A percentile compares a stretch with the other conserved stretches of the same genome.
phyloP scores from a whole-genome alignment of 2,113 vertebrate species.

The Ochotona curzoniae region DNA sequence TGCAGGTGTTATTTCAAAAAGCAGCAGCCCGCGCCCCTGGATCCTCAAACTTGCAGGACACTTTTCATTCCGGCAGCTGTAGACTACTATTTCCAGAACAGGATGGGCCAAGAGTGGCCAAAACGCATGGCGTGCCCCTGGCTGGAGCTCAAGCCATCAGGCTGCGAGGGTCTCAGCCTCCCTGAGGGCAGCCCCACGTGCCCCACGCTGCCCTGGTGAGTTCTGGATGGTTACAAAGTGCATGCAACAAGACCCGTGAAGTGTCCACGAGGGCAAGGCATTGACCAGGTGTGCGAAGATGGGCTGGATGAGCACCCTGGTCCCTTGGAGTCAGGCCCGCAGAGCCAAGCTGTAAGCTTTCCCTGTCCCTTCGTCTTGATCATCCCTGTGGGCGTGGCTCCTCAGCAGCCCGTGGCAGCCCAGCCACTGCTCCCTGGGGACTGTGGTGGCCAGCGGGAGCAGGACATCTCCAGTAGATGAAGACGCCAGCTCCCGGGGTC shows the following conservation, averaged over 20 bases:
- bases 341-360: neutral
- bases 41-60: constrained; percentile 41
- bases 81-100: constrained; percentile 2
- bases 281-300: rapidly evolving
- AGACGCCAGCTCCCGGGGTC: neutral
- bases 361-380: neutral
- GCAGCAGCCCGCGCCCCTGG: constrained; percentile 62
- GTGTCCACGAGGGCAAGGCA: no score
- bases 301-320: rapidly evolving
- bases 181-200: no score
- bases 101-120: neutral
- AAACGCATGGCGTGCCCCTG: neutral
- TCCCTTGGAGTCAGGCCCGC: rapidly evolving
- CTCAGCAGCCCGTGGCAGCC: neutral
- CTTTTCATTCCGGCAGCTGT: constrained; percentile 35
- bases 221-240: no score
- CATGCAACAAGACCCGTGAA: no score
- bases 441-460: neutral
- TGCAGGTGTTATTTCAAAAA: constrained; percentile 81
- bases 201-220: neutral
- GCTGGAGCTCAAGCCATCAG: neutral
- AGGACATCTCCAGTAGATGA: neutral
- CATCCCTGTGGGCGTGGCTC: rapidly evolving
- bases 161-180: neutral
- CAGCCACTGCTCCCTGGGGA: neutral